Conservation (phyloP, 2,797 vertebrate genomes). For the Aotus griseimembra region DNA sequence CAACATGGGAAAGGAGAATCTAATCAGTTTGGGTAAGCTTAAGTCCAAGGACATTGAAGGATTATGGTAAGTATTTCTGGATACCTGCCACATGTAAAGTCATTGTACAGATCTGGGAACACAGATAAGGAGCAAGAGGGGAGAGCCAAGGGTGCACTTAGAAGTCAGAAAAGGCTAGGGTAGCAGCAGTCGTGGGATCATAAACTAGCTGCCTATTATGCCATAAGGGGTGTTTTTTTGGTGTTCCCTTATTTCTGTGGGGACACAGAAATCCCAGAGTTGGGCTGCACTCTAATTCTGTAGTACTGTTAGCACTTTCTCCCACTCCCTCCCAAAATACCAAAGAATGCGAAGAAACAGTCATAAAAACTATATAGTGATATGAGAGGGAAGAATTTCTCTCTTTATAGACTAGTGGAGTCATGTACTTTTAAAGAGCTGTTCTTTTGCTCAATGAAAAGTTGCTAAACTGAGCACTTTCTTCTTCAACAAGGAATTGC, state of each 20-base stretch:
- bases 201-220: neutral
- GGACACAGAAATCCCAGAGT: neutral
- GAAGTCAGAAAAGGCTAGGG: neutral
- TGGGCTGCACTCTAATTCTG: neutral
- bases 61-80: neutral
- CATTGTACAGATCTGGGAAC: neutral
- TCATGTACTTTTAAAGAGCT: neutral
- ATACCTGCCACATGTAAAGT: neutral
- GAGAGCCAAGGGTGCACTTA: neutral
- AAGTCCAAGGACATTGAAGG: neutral
- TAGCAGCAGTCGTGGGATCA: neutral
- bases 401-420: neutral
- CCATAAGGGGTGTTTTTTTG: neutral
- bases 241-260: neutral
- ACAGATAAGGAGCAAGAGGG: neutral
- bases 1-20: neutral
- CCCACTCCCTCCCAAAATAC: neutral
- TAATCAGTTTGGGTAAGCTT: neutral
- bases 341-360: neutral
- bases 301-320: neutral
- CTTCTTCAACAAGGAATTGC: constrained; percentile 11
- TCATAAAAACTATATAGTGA: neutral
- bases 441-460: neutral
- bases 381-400: neutral
- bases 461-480: neutral